A percentile compares a stretch with the other conserved stretches of the same genome.
These are phyloP conservation scores for Stichopus chloronotus DNA, from an alignment of 35 echinoderm and acorn worm species.

Conservation along the genomic window DNA sequence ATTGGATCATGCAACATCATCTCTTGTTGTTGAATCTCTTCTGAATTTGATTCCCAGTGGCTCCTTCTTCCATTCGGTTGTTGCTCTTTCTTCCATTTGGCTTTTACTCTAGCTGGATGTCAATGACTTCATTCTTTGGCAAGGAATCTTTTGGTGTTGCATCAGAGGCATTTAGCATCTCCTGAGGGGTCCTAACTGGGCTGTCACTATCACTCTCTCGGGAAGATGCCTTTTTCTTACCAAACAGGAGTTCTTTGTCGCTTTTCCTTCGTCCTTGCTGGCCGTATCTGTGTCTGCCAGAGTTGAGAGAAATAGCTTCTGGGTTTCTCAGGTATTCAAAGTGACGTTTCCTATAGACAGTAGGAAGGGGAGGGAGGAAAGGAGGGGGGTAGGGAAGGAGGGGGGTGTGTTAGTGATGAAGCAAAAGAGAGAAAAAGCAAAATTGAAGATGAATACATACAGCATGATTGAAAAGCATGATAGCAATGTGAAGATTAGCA, in stretches of 20 bases:
- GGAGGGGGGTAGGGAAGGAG: slow-evolving; percentile 1
- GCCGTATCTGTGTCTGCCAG: slow-evolving; percentile 52
- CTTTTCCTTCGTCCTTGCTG: slow-evolving; percentile 26
- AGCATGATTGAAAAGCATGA: not conserved
- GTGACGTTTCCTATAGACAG: slow-evolving; percentile 36
- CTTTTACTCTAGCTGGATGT: slow-evolving; percentile 25
- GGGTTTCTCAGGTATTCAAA: slow-evolving; percentile 57
- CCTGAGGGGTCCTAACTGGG: slow-evolving; percentile 35
- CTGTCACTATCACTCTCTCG: slow-evolving; percentile 34
- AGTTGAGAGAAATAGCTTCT: slow-evolving; percentile 67
- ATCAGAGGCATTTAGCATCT: slow-evolving; percentile 33
- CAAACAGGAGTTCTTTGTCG: slow-evolving; percentile 55
- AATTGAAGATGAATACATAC: not conserved
- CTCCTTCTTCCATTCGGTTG: too few relatives aligned
- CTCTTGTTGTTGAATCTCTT: too few relatives aligned
- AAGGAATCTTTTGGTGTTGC: slow-evolving; percentile 29
- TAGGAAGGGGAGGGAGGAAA: not conserved
- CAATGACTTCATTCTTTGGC: slow-evolving; percentile 28
- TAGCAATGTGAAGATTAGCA: too few relatives aligned
- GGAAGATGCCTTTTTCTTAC: not conserved
- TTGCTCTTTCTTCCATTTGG: too few relatives aligned
- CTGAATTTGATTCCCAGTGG: too few relatives aligned
- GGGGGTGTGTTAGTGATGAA: slow-evolving; percentile 16
- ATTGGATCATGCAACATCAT: too few relatives aligned
- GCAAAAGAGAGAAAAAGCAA: not conserved